These are phyloP conservation scores for Diadumene lineata DNA, from an alignment of 92 coral and sea anemone genomes.

Conservation along the genomic window DNA sequence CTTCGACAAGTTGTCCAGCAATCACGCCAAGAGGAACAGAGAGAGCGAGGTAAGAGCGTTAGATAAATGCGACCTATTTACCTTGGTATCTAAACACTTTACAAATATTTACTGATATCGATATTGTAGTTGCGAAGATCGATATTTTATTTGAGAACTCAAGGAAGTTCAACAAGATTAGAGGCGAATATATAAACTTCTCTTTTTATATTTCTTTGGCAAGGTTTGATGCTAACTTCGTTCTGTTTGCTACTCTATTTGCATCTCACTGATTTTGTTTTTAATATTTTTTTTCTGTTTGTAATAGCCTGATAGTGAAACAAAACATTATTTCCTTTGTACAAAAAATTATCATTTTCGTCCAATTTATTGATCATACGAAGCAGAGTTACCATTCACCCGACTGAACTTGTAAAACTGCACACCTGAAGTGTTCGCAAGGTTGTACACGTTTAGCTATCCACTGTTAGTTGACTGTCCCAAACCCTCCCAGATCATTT, in stretches of 20 bases:
- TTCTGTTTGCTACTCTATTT: too few relatives aligned
- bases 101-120: constrained; percentile 14
- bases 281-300: too few relatives aligned
- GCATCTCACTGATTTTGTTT: too few relatives aligned
- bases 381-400: background rate
- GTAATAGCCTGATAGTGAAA: too few relatives aligned
- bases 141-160: constrained; percentile 17
- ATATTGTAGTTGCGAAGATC: background rate
- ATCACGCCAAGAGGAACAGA: background rate
- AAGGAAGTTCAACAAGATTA: constrained; percentile 8
- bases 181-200: background rate
- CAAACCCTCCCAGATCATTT: background rate
- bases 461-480: too few relatives aligned
- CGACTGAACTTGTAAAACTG: background rate
- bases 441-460: background rate
- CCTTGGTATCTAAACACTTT: background rate
- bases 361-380: background rate
- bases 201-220: background rate
- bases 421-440: background rate
- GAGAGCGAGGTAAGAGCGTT: constrained; percentile 15
- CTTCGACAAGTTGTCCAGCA: background rate
- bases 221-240: too few relatives aligned
- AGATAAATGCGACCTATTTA: background rate
- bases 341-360: too few relatives aligned
- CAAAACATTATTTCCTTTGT: too few relatives aligned